A percentile compares a stretch with the other conserved stretches of the same genome.
Evolutionary conservation across 2,797 vertebrate species (phyloP).

Genomic region (Rhabdophis nuchalis): DNA sequence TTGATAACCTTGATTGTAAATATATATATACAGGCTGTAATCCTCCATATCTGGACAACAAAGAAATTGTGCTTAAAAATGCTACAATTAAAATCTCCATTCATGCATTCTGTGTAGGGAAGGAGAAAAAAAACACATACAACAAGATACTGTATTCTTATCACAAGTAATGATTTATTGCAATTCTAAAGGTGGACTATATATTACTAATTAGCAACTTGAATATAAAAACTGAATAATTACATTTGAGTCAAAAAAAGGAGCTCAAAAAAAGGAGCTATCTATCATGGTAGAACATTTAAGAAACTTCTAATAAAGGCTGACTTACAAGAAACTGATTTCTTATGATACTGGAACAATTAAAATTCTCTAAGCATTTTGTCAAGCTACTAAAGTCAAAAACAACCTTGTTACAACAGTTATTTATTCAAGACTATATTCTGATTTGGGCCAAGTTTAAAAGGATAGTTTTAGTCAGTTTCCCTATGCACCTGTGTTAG

Average conservation of each 20-base stretch:
- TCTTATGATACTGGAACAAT: not conserved
- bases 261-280: not conserved
- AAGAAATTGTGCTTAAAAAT: not conserved
- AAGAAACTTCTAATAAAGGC: not conserved
- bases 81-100: too few species aligned
- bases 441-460: not conserved
- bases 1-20: not conserved
- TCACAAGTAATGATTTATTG: not conserved
- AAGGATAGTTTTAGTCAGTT: not conserved
- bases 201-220: not conserved
- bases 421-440: not conserved
- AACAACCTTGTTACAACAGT: not conserved
- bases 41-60: not conserved
- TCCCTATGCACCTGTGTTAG: not conserved
- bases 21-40: not conserved
- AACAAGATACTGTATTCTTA: not conserved
- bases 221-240: not conserved
- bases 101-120: not conserved
- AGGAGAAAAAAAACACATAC: not conserved
- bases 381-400: not conserved
- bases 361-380: not conserved
- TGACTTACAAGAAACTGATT: not conserved
- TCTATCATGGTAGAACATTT: not conserved
- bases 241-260: not conserved
- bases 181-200: not conserved